Conservation (phyloP, 1,140 invertebrate species). For the Acromyrmex echinatior region DNA sequence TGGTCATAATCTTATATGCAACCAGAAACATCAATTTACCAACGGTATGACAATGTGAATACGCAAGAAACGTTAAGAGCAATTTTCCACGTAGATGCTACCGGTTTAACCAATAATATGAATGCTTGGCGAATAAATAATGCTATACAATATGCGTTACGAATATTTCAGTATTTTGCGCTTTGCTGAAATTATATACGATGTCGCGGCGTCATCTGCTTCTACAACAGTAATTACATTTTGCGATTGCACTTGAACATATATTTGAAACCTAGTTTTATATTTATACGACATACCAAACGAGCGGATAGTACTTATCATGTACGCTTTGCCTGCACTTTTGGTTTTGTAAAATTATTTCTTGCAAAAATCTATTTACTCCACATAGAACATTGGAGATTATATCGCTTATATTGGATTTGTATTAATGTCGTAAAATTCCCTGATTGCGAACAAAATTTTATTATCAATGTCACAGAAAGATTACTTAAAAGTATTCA, state of each 20-base stretch:
- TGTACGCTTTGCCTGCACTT: neutral
- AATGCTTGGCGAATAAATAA: slow-evolving; percentile 66
- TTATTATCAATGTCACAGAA: neutral
- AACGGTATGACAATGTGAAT: slow-evolving; percentile 27
- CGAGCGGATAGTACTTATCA: slow-evolving; percentile 27
- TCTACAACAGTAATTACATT: slow-evolving; percentile 62
- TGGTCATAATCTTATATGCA: slow-evolving; percentile 31
- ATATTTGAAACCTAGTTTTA: slow-evolving; percentile 42
- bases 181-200: slow-evolving; percentile 56
- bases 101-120: slow-evolving; percentile 36
- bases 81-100: slow-evolving; percentile 52
- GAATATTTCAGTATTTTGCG: slow-evolving; percentile 60
- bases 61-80: slow-evolving; percentile 62
- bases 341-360: slow-evolving; percentile 30
- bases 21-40: slow-evolving; percentile 43
- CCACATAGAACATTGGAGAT: neutral
- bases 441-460: neutral
- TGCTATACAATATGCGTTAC: slow-evolving; percentile 58
- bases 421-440: neutral
- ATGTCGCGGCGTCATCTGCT: slow-evolving; percentile 53
- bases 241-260: slow-evolving; percentile 52
- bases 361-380: slow-evolving; percentile 7
- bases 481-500: neutral
- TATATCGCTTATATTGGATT: neutral
- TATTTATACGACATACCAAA: slow-evolving; percentile 40